Evolutionary conservation across 1,140 invertebrate species (phyloP).

Genomic region (Watersipora subatra): DNA sequence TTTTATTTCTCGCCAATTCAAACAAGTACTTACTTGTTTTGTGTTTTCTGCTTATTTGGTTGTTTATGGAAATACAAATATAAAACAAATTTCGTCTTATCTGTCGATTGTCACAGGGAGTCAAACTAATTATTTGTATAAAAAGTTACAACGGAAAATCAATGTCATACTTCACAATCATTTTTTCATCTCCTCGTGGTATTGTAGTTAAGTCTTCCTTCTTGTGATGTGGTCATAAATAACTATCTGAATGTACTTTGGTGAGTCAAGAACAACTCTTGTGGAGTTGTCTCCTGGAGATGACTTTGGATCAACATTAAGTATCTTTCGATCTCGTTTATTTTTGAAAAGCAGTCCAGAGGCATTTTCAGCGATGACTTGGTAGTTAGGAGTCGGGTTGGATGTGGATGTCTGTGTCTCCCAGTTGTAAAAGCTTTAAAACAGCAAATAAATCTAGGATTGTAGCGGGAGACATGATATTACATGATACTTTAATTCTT

Average conservation of each 20-base stretch:
- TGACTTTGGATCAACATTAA: slow-evolving; percentile 41
- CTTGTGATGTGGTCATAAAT: slow-evolving; percentile 41
- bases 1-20: no score
- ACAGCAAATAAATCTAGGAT: neutral
- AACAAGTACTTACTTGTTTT: no score
- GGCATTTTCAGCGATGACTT: slow-evolving; percentile 51
- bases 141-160: no score
- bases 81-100: no score
- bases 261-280: slow-evolving; percentile 27
- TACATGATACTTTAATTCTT: no score
- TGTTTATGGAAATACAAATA: no score
- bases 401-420: slow-evolving; percentile 48
- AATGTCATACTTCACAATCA: no score
- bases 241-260: slow-evolving; percentile 38
- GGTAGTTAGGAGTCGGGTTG: slow-evolving; percentile 55
- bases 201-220: slow-evolving; percentile 38
- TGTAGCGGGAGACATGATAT: no score
- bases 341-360: slow-evolving; percentile 51
- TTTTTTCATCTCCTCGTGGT: no score
- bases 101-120: no score
- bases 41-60: no score
- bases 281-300: slow-evolving; percentile 39
- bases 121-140: no score
- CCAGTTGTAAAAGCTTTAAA: slow-evolving; percentile 52
- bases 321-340: slow-evolving; percentile 41